A percentile compares a stretch with the other conserved stretches of the same genome.
These are phyloP conservation scores for Echiichthys vipera DNA, from an alignment of 2,797 vertebrate genomes.

Conservation along the genomic window DNA sequence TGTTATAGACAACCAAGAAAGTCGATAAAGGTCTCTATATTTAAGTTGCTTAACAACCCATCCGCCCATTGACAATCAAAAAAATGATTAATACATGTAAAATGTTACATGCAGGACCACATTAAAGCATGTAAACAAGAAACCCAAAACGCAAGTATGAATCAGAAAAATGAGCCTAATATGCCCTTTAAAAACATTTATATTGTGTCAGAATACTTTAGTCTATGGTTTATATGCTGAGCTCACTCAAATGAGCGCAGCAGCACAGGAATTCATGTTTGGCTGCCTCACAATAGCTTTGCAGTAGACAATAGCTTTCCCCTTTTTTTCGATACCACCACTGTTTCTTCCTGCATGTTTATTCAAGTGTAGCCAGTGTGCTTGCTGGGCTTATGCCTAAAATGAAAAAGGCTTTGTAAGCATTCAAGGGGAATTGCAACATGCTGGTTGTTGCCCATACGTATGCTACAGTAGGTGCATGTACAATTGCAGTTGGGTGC, in stretches of 20 bases:
- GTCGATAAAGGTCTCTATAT: no score
- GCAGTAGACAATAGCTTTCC: slow-evolving; percentile 21
- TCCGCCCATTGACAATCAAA: no score
- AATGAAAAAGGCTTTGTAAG: slow-evolving; percentile 68
- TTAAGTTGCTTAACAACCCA: no score
- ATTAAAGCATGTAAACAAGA: no score
- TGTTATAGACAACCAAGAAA: no score
- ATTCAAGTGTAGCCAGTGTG: slow-evolving; percentile 55
- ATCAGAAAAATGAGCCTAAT: no score
- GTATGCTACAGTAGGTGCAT: slow-evolving; percentile 15
- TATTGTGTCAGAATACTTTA: neutral
- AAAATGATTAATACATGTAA: no score
- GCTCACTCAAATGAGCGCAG: slow-evolving; percentile 16
- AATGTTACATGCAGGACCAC: no score
- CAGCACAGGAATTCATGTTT: slow-evolving; percentile 34
- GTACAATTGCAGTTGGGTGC: slow-evolving; percentile 10
- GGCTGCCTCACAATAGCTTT: slow-evolving; percentile 34
- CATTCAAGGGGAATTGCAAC: slow-evolving; percentile 51
- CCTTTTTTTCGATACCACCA: slow-evolving; percentile 34
- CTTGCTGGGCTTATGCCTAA: slow-evolving; percentile 59
- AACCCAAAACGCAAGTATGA: no score
- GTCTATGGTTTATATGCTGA: slow-evolving; percentile 19
- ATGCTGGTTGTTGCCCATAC: slow-evolving; percentile 36
- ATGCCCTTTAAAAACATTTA: slow-evolving; percentile 11
- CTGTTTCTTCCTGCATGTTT: slow-evolving; percentile 53